Evolutionary conservation across 2,797 vertebrate genomes (phyloP), one percentile per base, ranked within the genome.

Genomic region (Sebastes jordani): DNA sequence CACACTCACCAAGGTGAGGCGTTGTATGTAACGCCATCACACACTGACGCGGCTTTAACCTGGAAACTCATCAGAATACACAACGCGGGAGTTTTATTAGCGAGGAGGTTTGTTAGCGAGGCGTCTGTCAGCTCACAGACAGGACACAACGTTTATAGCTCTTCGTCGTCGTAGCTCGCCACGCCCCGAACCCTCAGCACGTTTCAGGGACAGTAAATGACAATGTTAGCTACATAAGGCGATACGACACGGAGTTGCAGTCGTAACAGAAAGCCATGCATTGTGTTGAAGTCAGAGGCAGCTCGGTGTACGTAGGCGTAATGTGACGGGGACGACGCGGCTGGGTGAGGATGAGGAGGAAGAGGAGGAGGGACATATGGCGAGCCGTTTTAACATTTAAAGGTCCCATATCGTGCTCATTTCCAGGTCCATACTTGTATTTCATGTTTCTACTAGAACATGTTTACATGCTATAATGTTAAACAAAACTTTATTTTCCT

Each of bases 251-350:
- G 56, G 75, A 82, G 78, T 29, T 49, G 85, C 72, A 36, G 89
- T 71, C 79, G 73, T 46, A 49, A 77, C 79, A 80, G 69, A 78
- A 90, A 92, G 93, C 90, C 90, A 87, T 93, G 93, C 92, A 76
- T 84, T 55, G 87, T 88, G 89, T 84, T 80, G 75, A 87, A 69
- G 83, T 92, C 83, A 83, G 92, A 95, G 94, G 94, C 94, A 93
- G 93, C 93, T 91, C 67, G 94, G 94, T 95, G 90, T 91, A 78
- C 66, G 72, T 86, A 93, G 92, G 92, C 91, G 64, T 87, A 67
- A 86, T 66, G 90, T 87, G 89, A 87, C 75, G 18, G 72, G 78
- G 80, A 64, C 73, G 34, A 66, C 8, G 13, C 25, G 18, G 76
- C 70, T 3, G 58, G 63, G 11, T 38, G 36, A 38, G 65, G 42